Percentiles rank a stretch among this genome's conserved stretches.
Evolutionary conservation across 2,888 invertebrate genomes (phyloP).

Genomic region (Ptilodon capucinus): DNA sequence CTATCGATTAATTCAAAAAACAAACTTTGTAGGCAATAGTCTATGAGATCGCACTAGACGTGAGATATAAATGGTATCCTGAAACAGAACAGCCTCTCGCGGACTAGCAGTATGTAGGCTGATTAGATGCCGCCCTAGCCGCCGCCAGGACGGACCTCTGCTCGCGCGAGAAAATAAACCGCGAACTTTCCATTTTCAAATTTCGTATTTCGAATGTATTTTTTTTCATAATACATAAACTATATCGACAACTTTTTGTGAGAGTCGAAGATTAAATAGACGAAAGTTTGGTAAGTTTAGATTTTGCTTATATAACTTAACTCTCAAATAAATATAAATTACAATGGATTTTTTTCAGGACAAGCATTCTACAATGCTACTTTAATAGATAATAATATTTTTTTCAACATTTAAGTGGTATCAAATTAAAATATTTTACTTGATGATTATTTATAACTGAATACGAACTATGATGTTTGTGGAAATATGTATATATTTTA

Average conservation of each 20-base stretch:
- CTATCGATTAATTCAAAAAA: too few species aligned
- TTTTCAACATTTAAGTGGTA: too few species aligned
- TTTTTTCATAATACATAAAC: constrained; percentile 15
- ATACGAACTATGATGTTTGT: too few species aligned
- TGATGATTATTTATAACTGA: too few species aligned
- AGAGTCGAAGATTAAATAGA: constrained; percentile 13
- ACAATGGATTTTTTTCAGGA: too few species aligned
- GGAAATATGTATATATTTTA: too few species aligned
- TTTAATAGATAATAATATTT: too few species aligned
- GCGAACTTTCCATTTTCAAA: constrained; percentile 36
- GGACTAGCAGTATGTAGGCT: constrained; percentile 45
- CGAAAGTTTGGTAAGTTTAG: constrained; percentile 40
- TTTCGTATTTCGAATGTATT: constrained; percentile 28
- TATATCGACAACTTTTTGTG: constrained; percentile 6
- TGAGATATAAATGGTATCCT: background rate
- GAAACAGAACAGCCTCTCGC: constrained; percentile 40
- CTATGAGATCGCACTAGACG: too few species aligned
- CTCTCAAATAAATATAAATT: too few species aligned
- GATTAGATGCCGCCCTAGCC: constrained; percentile 58
- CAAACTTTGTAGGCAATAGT: too few species aligned
- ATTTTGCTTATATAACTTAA: constrained; percentile 5
- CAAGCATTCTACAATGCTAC: too few species aligned
- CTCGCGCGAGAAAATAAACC: constrained; percentile 31
- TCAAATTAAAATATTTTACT: too few species aligned
- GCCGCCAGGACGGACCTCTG: constrained; percentile 43